A percentile compares a stretch with the other conserved stretches of the same genome.
These are phyloP conservation scores for Ursus arctos DNA, from an alignment of 2,113 vertebrate genomes.

Conservation along the genomic window DNA sequence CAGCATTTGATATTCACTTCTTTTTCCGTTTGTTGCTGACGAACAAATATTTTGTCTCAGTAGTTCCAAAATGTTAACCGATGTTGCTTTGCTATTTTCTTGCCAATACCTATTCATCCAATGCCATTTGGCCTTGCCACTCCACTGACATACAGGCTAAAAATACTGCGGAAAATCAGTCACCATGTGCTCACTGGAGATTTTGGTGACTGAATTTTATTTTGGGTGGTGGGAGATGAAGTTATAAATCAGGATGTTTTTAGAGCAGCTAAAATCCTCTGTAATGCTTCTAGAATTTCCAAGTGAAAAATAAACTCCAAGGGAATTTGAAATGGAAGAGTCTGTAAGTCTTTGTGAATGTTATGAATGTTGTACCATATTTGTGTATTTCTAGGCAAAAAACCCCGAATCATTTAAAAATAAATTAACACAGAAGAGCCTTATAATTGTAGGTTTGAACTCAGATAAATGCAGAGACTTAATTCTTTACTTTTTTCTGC, in stretches of 20 bases:
- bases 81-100: background rate
- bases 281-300: constrained; percentile 57
- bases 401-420: constrained; percentile 74
- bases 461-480: constrained; percentile 50
- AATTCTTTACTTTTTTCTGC: constrained; percentile 51
- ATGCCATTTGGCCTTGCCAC: background rate
- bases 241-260: constrained; percentile 64
- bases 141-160: background rate
- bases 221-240: constrained; percentile 14
- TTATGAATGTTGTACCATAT: background rate
- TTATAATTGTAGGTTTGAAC: constrained; percentile 52
- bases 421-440: constrained; percentile 66
- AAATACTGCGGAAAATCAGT: background rate
- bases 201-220: background rate
- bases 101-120: background rate
- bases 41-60: background rate
- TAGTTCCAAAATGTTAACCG: background rate
- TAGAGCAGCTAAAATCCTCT: constrained; percentile 50
- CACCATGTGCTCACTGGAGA: background rate
- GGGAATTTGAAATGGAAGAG: constrained; percentile 70
- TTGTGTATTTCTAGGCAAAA: constrained; percentile 47
- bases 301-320: constrained; percentile 70
- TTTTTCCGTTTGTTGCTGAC: background rate
- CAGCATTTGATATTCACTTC: background rate
- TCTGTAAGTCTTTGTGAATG: constrained; percentile 36